These are phyloP conservation scores for Phrynosoma platyrhinos DNA, from an alignment of 2,113 vertebrate genomes.

Conservation along the genomic window DNA sequence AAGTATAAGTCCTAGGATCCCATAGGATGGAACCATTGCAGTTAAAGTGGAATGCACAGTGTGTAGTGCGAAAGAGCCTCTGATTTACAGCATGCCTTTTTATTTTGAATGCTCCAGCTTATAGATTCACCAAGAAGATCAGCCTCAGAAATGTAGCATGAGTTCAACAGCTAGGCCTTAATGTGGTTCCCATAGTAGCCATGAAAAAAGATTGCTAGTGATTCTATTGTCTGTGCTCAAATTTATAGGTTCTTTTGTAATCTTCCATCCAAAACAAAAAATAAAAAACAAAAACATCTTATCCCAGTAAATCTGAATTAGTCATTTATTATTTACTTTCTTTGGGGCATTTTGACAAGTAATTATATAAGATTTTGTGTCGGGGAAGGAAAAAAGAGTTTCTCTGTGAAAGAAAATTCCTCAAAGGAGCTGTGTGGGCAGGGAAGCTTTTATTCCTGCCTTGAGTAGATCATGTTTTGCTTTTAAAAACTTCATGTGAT, in stretches of 20 bases:
- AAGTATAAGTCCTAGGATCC: not conserved
- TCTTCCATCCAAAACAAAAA: not conserved
- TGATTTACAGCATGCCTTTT: not conserved
- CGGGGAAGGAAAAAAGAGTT: not conserved
- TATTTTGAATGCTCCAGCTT: not conserved
- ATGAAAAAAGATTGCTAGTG: not conserved
- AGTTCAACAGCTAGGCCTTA: not conserved
- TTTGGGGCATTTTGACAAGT: conserved; percentile 51
- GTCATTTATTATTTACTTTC: conserved; percentile 56
- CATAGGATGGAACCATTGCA: too few relatives aligned
- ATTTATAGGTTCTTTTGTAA: conserved; percentile 7
- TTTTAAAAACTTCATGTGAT: not conserved
- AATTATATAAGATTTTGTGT: conserved; percentile 33
- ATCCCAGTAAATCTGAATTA: conserved; percentile 34
- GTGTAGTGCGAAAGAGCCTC: not conserved
- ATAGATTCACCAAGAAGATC: not conserved
- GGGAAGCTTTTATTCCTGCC: not conserved
- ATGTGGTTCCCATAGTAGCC: not conserved
- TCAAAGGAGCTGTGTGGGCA: not conserved
- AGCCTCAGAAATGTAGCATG: not conserved
- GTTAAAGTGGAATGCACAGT: not conserved
- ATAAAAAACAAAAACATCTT: not conserved
- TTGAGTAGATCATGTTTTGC: conserved; percentile 6
- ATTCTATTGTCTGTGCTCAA: not conserved
- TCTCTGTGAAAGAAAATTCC: conserved; percentile 49